A percentile compares a stretch with the other conserved stretches of the same genome.
These are phyloP conservation scores for Chrysolina haemoptera DNA, from an alignment of 2,888 invertebrate species.

Conservation along the genomic window DNA sequence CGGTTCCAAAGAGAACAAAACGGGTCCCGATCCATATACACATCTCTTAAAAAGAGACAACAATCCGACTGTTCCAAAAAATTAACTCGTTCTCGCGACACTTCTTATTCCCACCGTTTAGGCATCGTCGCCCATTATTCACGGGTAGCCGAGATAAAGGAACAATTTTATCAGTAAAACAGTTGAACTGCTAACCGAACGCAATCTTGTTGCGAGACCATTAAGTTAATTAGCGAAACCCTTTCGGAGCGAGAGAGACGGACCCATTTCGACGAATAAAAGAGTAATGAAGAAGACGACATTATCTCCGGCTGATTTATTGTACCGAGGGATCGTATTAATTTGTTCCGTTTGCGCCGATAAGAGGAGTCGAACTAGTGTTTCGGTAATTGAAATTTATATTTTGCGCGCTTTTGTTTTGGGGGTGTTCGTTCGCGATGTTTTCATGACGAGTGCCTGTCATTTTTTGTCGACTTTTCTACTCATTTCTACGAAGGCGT, in stretches of 20 bases:
- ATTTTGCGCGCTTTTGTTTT: slow-evolving; percentile 31
- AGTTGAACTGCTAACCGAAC: slow-evolving; percentile 70
- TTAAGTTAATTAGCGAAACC: slow-evolving; percentile 70
- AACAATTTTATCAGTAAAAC: slow-evolving; percentile 69
- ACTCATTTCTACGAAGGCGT: no score
- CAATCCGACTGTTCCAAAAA: neutral
- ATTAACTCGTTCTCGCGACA: slow-evolving; percentile 18
- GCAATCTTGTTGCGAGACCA: slow-evolving; percentile 71
- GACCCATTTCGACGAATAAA: slow-evolving; percentile 47
- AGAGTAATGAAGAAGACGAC: slow-evolving; percentile 51
- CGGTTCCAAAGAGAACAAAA: no score
- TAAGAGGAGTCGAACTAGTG: slow-evolving; percentile 39
- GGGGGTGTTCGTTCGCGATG: neutral
- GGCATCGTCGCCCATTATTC: slow-evolving; percentile 43
- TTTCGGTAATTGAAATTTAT: slow-evolving; percentile 45
- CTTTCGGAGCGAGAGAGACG: slow-evolving; percentile 60
- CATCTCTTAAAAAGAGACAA: neutral
- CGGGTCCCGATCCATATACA: no score
- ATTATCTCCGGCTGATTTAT: slow-evolving; percentile 55
- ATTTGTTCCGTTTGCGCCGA: slow-evolving; percentile 54
- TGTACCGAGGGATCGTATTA: slow-evolving; percentile 51
- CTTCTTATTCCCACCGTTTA: slow-evolving; percentile 18
- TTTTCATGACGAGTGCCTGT: no score
- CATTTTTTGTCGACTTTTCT: no score
- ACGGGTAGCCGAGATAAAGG: slow-evolving; percentile 64